Evolutionary conservation across 2,888 invertebrate species (phyloP).

Genomic region (Cataglyphis livida): DNA sequence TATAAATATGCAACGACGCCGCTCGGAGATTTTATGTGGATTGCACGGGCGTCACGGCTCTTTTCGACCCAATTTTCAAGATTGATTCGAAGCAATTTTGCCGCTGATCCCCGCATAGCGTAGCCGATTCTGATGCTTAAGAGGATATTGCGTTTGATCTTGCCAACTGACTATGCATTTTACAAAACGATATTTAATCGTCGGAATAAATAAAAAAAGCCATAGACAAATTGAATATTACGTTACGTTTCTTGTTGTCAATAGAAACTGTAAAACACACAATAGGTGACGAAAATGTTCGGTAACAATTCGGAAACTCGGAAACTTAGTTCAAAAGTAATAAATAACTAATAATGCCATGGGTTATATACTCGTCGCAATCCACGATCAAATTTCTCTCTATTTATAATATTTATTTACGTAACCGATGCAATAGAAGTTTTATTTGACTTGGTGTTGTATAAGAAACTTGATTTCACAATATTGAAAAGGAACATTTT

Average conservation of each 20-base stretch:
- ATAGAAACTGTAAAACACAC: neutral
- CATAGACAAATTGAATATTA: neutral
- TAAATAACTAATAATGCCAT: neutral
- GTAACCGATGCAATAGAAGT: neutral
- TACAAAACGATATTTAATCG: neutral
- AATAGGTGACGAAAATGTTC: neutral
- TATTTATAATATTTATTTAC: neutral
- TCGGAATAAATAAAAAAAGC: neutral
- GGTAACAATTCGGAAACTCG: neutral
- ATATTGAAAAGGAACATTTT: neutral
- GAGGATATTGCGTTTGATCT: neutral
- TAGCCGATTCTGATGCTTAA: neutral
- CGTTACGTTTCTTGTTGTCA: neutral
- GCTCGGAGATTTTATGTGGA: conserved; percentile 69
- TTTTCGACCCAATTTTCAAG: conserved; percentile 77
- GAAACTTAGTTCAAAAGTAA: neutral
- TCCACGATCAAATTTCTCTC: neutral
- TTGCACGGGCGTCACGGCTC: conserved; percentile 58
- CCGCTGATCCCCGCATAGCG: conserved; percentile 41
- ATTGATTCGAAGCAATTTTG: conserved; percentile 76
- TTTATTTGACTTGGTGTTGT: conserved; percentile 6
- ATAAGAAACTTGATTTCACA: neutral
- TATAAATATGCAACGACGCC: conserved; percentile 77
- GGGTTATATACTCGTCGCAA: neutral
- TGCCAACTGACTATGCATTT: neutral